Evolutionary conservation across 2,888 invertebrate genomes (phyloP), one percentile per base, ranked within the genome.

Genomic region (Therioaphis trifolii): DNA sequence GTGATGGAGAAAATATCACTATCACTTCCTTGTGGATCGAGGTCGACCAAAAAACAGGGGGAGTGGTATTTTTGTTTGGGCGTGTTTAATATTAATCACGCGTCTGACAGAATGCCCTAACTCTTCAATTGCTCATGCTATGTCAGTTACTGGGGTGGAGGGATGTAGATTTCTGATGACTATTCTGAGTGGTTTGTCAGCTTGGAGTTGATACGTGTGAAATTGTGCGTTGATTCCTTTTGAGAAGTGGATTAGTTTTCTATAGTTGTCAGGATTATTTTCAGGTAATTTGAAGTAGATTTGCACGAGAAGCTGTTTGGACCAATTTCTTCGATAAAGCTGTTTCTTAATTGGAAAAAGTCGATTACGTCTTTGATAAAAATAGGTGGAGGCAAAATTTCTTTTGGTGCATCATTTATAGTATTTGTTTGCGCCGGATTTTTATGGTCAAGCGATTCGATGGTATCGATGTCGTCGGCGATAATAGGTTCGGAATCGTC

Each of bases 111-210:
- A 52, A 18, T 52, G 14, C 18, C 52, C 52, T 52, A 52, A 12
- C 52, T 52, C 18, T 52, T 52, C 52, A 52, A 52, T 52, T 52
- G 12, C 52, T 15, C 11, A 52, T 52, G 52, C 52, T 52, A 15
- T 52, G 52, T 52, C 52, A 52, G 52, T 58, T 58, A 58, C 21
- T 58, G 55, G 55, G 21, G 55, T 58, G 21, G 55, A 58, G 55
- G 55, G 55, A 58, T 58, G 55, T 58, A 58, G 55, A 58, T 58
- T 58, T 58, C n/a, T 58, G 55, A 58, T n/a, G n/a, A n/a, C n/a
- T n/a, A n/a, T n/a, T n/a, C n/a, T n/a, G n/a, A n/a, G n/a, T n/a
- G n/a, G n/a, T 58, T 21, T n/a, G 55, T 58, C 55, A 58, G 55
- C 55, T 58, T 58, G 55, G 55, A 58, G 55, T 58, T 58, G 55